Conservation (phyloP, 2,888 invertebrate species). For the Gastrophysa polygoni region DNA sequence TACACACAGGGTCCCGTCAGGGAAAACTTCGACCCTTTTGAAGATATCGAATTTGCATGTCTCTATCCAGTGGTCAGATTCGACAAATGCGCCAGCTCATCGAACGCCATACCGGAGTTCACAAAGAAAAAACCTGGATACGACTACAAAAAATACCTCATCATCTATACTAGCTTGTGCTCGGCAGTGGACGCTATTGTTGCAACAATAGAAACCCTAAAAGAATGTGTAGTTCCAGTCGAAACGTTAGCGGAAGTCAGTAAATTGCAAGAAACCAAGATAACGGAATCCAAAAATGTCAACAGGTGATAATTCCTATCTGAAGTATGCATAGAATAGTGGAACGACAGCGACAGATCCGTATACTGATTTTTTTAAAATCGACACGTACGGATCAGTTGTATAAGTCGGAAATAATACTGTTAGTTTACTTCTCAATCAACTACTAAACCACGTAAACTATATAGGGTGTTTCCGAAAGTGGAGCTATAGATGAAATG, state of each 20-base stretch:
- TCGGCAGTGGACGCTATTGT: conserved; percentile 28
- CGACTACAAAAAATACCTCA: conserved; percentile 30
- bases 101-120: too few relatives aligned
- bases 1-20: conserved; percentile 7
- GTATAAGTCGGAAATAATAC: too few relatives aligned
- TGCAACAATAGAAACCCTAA: conserved; percentile 28
- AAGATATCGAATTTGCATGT: conserved; percentile 13
- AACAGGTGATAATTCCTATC: neutral
- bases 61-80: neutral
- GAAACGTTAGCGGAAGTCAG: conserved; percentile 19
- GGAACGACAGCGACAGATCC: too few relatives aligned
- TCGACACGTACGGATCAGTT: too few relatives aligned
- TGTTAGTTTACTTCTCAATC: too few relatives aligned
- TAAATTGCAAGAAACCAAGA: neutral
- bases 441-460: too few relatives aligned
- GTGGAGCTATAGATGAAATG: too few relatives aligned
- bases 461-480: too few relatives aligned
- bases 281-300: neutral
- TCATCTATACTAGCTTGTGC: conserved; percentile 27
- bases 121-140: neutral
- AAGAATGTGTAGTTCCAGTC: conserved; percentile 23
- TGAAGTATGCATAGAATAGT: too few relatives aligned
- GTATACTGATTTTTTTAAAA: too few relatives aligned
- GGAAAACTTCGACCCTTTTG: conserved; percentile 26
- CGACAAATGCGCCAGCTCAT: neutral